These are phyloP conservation scores for Drosophila ohnishii DNA, from an alignment of 1,140 invertebrate genomes.

Conservation along the genomic window DNA sequence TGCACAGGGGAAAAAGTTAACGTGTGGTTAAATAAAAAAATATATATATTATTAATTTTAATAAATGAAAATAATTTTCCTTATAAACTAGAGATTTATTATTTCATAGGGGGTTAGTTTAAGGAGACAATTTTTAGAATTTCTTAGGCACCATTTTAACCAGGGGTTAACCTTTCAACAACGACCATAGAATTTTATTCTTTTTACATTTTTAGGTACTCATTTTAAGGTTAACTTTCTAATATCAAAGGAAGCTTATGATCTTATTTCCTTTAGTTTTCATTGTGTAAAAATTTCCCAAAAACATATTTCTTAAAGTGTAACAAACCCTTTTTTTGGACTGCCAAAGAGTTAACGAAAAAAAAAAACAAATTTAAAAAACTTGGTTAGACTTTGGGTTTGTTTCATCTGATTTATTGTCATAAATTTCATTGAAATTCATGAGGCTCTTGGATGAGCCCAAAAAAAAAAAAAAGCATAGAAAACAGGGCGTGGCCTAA, in stretches of 20 bases:
- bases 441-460: slow-evolving; percentile 46
- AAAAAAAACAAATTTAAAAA: slow-evolving; percentile 35
- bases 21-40: too few species aligned
- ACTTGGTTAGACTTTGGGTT: slow-evolving; percentile 33
- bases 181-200: too few species aligned
- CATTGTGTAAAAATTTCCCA: too few species aligned
- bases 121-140: too few species aligned
- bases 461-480: slow-evolving; percentile 14
- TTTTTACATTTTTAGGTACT: too few species aligned
- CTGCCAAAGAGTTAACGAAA: slow-evolving; percentile 16
- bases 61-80: too few species aligned
- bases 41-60: too few species aligned
- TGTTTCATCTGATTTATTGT: slow-evolving; percentile 55
- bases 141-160: not conserved
- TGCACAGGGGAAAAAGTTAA: not conserved
- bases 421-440: slow-evolving; percentile 59
- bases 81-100: not conserved
- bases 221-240: too few species aligned
- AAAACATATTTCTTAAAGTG: not conserved
- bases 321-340: slow-evolving; percentile 26
- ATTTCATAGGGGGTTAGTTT: not conserved
- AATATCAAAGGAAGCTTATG: not conserved
- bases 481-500: slow-evolving; percentile 46
- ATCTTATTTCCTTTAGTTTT: too few species aligned
- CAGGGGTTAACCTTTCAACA: too few species aligned